Evolutionary conservation across 2,113 vertebrate genomes (phyloP).

Genomic region (Crotalus horridus): DNA sequence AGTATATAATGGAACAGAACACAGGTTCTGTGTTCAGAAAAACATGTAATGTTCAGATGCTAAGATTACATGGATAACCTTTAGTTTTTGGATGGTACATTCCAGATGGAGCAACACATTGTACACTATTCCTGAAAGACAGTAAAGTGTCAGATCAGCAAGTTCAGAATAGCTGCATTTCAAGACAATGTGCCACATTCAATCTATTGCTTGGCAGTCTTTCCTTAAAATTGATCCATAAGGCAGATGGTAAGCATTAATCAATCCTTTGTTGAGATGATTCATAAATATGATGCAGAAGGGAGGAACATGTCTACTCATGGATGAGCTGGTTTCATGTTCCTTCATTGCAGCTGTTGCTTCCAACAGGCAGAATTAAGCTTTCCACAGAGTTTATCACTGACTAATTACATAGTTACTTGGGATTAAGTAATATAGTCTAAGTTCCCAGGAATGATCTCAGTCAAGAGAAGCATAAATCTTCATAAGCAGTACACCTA

Average conservation of each 20-base stretch:
- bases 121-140: slow-evolving; percentile 14
- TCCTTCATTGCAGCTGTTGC: slow-evolving; percentile 44
- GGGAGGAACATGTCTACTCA: slow-evolving; percentile 65
- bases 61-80: slow-evolving; percentile 19
- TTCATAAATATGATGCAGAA: slow-evolving; percentile 69
- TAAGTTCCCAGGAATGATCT: slow-evolving; percentile 36
- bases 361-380: slow-evolving; percentile 45
- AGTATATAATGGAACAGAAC: slow-evolving; percentile 1
- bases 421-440: slow-evolving; percentile 49
- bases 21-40: slow-evolving; percentile 9
- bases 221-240: slow-evolving; percentile 53
- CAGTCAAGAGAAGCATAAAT: slow-evolving; percentile 49
- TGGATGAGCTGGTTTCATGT: slow-evolving; percentile 57
- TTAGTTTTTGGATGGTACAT: slow-evolving; percentile 28
- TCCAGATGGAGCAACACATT: slow-evolving; percentile 23
- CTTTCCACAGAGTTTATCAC: slow-evolving; percentile 39
- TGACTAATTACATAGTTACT: slow-evolving; percentile 17
- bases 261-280: slow-evolving; percentile 63
- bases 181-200: slow-evolving; percentile 50
- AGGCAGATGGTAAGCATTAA: slow-evolving; percentile 62
- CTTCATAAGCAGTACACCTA: slow-evolving; percentile 28
- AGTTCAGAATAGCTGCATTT: slow-evolving; percentile 55
- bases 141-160: slow-evolving; percentile 41
- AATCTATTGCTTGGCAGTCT: slow-evolving; percentile 34
- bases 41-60: slow-evolving; percentile 15